These are phyloP conservation scores for Stomatorhinus walkeri DNA, from an alignment of 2,797 vertebrate species.

Conservation along the genomic window DNA sequence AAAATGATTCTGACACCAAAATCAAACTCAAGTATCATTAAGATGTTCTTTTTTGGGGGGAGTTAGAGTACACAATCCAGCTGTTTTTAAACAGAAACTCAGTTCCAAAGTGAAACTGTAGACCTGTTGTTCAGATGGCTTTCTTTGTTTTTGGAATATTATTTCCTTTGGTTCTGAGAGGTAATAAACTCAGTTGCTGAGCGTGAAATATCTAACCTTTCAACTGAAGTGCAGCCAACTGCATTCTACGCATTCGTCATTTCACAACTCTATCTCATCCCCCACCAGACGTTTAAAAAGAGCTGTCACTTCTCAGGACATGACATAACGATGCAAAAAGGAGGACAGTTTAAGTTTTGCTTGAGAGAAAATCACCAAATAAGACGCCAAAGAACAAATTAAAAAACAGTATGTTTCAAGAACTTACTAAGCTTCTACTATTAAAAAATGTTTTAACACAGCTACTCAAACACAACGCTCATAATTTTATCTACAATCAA, in stretches of 20 bases:
- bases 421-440: not conserved
- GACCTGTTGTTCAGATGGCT: not conserved
- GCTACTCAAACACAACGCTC: not conserved
- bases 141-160: not conserved
- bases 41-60: not conserved
- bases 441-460: not conserved
- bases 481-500: not conserved
- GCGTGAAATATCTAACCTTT: slow-evolving; percentile 23
- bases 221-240: not conserved
- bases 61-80: not conserved
- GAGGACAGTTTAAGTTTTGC: not conserved
- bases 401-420: not conserved
- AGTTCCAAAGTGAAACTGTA: not conserved
- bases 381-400: not conserved
- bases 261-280: not conserved
- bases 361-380: not conserved
- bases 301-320: slow-evolving; percentile 10
- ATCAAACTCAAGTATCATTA: not conserved
- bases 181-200: slow-evolving; percentile 8
- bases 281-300: not conserved
- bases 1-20: not conserved
- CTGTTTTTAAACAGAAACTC: not conserved
- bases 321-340: not conserved
- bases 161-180: not conserved
- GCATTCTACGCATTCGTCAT: not conserved